phyloP scores from a whole-genome alignment of 2,797 vertebrate genomes.

The Thamnophis elegans region DNA sequence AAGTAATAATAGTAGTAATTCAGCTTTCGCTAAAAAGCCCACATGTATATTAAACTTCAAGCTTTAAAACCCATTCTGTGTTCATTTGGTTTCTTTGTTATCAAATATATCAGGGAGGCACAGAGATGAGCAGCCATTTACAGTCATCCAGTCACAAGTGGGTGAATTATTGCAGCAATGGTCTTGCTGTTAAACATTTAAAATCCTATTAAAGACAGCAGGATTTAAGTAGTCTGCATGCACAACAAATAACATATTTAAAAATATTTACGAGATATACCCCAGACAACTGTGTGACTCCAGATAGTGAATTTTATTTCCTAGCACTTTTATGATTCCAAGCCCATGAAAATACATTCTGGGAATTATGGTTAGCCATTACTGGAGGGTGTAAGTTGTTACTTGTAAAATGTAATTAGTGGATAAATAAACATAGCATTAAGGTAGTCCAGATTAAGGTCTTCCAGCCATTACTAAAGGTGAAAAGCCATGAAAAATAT shows the following conservation, averaged over 20 bases:
- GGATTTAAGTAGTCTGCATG: background rate
- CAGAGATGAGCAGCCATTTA: background rate
- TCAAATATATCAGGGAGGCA: background rate
- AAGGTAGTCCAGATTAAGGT: background rate
- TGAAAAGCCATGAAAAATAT: background rate
- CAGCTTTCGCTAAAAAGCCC: slow-evolving; percentile 3
- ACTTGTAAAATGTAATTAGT: background rate
- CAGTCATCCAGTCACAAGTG: slow-evolving; percentile 11
- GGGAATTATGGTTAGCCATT: background rate
- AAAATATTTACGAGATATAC: background rate
- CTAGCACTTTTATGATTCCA: background rate
- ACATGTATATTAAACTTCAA: slow-evolving; percentile 18
- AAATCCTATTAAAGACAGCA: background rate
- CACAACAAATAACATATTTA: slow-evolving; percentile 4
- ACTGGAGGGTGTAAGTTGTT: background rate
- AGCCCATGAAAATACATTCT: background rate
- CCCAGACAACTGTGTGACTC: background rate
- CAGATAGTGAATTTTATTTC: background rate
- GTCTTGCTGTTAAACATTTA: background rate
- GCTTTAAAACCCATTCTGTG: slow-evolving; percentile 17
- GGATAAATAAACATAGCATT: background rate
- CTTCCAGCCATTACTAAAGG: background rate
- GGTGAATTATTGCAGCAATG: background rate
- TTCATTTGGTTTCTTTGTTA: slow-evolving; percentile 12
- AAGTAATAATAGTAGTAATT: slow-evolving; percentile 20